A percentile compares a stretch with the other conserved stretches of the same genome.
Evolutionary conservation across 2,113 vertebrate species (phyloP).

Genomic region (Lagenorhynchus albirostris): DNA sequence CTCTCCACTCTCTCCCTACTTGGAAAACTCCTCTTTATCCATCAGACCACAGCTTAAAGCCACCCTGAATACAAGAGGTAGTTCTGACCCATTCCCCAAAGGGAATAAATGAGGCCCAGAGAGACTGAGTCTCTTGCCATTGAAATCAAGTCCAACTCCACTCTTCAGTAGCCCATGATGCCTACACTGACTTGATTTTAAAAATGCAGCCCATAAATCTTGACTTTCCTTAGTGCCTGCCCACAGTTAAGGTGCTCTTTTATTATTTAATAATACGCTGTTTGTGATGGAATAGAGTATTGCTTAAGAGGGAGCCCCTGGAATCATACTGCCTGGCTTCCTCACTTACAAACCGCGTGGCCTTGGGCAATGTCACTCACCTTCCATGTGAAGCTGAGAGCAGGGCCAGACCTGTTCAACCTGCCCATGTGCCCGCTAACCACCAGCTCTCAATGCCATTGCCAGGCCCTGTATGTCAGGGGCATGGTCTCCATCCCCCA

Average conservation of each 20-base stretch:
- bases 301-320: too few species aligned
- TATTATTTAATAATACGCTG: neutral
- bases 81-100: neutral
- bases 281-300: too few species aligned
- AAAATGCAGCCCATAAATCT: neutral
- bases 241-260: neutral
- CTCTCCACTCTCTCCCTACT: neutral
- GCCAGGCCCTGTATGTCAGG: neutral
- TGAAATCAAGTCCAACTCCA: neutral
- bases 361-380: rapidly evolving
- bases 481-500: rapidly evolving
- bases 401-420: neutral
- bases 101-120: neutral
- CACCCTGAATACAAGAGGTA: neutral
- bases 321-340: neutral
- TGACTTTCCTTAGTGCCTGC: neutral
- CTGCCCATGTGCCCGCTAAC: neutral
- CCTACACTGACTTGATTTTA: neutral
- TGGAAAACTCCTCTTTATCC: neutral
- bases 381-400: neutral
- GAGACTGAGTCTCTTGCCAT: neutral
- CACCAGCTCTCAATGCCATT: rapidly evolving
- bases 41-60: neutral
- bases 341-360: neutral
- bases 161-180: neutral